A percentile compares a stretch with the other conserved stretches of the same genome.
Conservation (phyloP, 2,888 invertebrate genomes). For the Calliopum simillimum region DNA sequence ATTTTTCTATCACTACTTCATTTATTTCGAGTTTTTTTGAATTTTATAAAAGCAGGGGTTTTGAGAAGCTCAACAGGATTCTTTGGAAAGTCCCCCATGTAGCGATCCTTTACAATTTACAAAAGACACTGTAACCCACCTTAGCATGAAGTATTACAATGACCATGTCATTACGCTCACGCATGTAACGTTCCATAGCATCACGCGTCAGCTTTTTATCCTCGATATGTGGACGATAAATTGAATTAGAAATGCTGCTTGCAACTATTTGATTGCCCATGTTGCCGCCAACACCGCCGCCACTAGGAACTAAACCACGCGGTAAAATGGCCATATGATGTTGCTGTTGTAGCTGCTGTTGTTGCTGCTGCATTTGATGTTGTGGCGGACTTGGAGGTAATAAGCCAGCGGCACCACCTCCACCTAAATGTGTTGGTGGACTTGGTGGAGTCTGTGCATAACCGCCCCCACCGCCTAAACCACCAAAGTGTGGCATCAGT, state of each 20-base stretch:
- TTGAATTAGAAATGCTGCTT: slow-evolving; percentile 46
- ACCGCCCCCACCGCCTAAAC: slow-evolving; percentile 66
- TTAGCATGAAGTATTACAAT: slow-evolving; percentile 98
- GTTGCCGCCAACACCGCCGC: slow-evolving; percentile 42
- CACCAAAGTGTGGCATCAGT: slow-evolving; percentile 67
- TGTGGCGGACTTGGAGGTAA: slow-evolving; percentile 54
- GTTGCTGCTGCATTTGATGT: slow-evolving; percentile 57
- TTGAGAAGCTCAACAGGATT: too few relatives aligned
- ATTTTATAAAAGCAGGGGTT: too few relatives aligned
- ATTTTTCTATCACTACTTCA: too few relatives aligned
- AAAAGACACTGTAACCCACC: slow-evolving; percentile 56
- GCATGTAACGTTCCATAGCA: slow-evolving; percentile 94
- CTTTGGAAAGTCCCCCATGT: too few relatives aligned
- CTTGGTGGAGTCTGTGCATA: slow-evolving; percentile 86
- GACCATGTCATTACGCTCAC: slow-evolving; percentile 94
- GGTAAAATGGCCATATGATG: slow-evolving; percentile 63
- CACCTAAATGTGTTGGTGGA: slow-evolving; percentile 76
- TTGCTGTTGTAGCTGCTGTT: slow-evolving; percentile 56
- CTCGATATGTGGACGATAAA: slow-evolving; percentile 70
- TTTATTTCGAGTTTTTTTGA: too few relatives aligned
- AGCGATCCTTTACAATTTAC: too few relatives aligned
- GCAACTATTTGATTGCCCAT: slow-evolving; percentile 47
- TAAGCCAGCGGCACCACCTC: slow-evolving; percentile 43
- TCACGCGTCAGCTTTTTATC: slow-evolving; percentile 73
- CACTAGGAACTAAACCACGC: slow-evolving; percentile 44